Evolutionary conservation across 2,888 invertebrate genomes (phyloP), one percentile per base, ranked within the genome.

Genomic region (Sinelater perroti): DNA sequence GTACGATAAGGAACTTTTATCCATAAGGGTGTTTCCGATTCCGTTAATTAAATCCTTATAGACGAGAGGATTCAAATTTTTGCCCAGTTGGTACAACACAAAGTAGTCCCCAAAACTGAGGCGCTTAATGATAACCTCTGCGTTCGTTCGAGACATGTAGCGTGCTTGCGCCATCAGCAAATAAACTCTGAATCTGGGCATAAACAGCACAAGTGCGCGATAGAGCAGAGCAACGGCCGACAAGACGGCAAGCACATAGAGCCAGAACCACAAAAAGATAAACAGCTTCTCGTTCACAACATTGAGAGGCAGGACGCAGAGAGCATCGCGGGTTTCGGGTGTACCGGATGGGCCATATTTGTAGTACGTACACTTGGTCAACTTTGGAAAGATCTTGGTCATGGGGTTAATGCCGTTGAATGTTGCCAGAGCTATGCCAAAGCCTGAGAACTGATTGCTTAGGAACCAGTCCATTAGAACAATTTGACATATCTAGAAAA

Each of bases 221-320:
- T 89, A 92, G 0, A 89, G 64, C 3, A 93, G 74, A 40, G 88
- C 85, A 3, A 88, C 61, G 3, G 82, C 79, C 0, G 89, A 85
- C 11, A 88, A 66, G 2, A 85, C 70, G 1, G 87, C 79, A 45
- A 93, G 80, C 35, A 87, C 73, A 16, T 87, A 79, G 8, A 91
- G 81, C 88, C 92, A 91, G 72, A 87, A 84, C 88, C 89, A 90
- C 1, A 90, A 75, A 42, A 90, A 83, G 1, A 87, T 80, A 69
- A 89, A 90, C 63, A 91, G 84, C 73, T 91, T 92, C 71, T 91
- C 91, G 70, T 92, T 91, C 33, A 92, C 83, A 63, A 90, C 86
- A 70, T 92, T 92, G 5, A 91, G 70, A 0, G 91, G 88, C 8
- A 92, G 78, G n/a, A 91, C 81, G 67, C 92, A 92, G 0, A 91